Conservation (phyloP, 2,888 invertebrate genomes). For the Watsonalla cultraria region DNA sequence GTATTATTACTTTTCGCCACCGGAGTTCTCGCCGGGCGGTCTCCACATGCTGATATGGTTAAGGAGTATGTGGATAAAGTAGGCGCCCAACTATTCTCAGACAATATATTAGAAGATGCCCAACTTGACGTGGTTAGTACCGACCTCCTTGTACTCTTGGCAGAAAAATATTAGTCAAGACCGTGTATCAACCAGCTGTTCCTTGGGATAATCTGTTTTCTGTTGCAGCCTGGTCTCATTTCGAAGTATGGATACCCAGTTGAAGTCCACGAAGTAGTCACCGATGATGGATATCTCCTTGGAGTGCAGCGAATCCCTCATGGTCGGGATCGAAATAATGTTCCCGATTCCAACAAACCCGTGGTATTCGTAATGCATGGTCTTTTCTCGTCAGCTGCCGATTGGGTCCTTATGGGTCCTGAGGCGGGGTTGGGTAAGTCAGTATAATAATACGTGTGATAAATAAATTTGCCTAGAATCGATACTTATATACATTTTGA, state of each 20-base stretch:
- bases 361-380: slow-evolving; percentile 81
- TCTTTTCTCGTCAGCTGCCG: slow-evolving; percentile 81
- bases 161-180: neutral
- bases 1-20: slow-evolving; percentile 13
- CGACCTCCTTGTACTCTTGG: too few species aligned
- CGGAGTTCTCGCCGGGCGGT: slow-evolving; percentile 14
- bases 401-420: slow-evolving; percentile 84
- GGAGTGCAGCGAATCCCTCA: slow-evolving; percentile 35
- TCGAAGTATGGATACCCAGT: slow-evolving; percentile 32
- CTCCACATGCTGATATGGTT: slow-evolving; percentile 32
- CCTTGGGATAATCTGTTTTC: too few species aligned
- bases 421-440: slow-evolving; percentile 78
- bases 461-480: neutral
- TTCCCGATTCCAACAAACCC: slow-evolving; percentile 53
- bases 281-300: slow-evolving; percentile 36
- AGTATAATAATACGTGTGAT: neutral
- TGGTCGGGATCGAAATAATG: slow-evolving; percentile 27
- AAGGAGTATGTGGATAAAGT: slow-evolving; percentile 20
- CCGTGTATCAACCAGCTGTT: neutral
- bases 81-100: slow-evolving; percentile 25
- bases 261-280: slow-evolving; percentile 31
- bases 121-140: slow-evolving; percentile 38
- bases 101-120: slow-evolving; percentile 40
- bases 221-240: slow-evolving; percentile 28
- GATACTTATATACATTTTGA: too few species aligned